These are phyloP conservation scores for Disparrhopalites patrizii DNA, from an alignment of 2,888 invertebrate genomes.

Conservation along the genomic window DNA sequence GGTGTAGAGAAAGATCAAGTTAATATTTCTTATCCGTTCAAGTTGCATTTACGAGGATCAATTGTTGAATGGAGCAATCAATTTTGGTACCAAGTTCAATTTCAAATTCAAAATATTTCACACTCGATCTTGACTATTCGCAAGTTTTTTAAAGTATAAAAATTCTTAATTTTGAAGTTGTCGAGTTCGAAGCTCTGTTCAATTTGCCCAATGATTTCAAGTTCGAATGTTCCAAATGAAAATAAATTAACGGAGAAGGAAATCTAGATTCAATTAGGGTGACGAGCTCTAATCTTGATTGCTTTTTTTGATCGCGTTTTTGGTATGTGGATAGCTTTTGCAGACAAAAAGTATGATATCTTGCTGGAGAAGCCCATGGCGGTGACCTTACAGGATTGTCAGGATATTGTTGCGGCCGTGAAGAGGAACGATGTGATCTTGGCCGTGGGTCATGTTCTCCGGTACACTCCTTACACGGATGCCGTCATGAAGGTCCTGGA, in stretches of 20 bases:
- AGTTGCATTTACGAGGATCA: too few relatives aligned
- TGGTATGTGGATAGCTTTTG: constrained; percentile 49
- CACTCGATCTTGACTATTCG: too few relatives aligned
- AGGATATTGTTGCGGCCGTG: constrained; percentile 51
- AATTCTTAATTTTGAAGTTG: background rate
- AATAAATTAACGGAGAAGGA: background rate
- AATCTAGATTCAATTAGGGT: background rate
- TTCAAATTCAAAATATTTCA: too few relatives aligned
- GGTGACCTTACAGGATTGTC: constrained; percentile 52
- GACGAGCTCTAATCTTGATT: background rate
- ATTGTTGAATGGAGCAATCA: too few relatives aligned
- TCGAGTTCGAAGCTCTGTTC: background rate
- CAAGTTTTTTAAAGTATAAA: too few relatives aligned
- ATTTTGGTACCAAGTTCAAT: too few relatives aligned
- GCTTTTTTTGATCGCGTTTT: background rate
- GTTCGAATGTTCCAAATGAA: too few relatives aligned
- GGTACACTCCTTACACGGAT: constrained; percentile 52
- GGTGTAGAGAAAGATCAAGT: too few relatives aligned
- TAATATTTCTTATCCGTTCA: too few relatives aligned
- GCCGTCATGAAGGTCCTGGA: constrained; percentile 52
- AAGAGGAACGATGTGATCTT: constrained; percentile 51
- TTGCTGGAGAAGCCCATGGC: constrained; percentile 56
- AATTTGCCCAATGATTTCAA: background rate
- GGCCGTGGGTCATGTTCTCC: constrained; percentile 54
- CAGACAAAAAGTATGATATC: constrained; percentile 53